Evolutionary conservation across 2,797 vertebrate genomes (phyloP).

Genomic region (Centropyge bicolor): DNA sequence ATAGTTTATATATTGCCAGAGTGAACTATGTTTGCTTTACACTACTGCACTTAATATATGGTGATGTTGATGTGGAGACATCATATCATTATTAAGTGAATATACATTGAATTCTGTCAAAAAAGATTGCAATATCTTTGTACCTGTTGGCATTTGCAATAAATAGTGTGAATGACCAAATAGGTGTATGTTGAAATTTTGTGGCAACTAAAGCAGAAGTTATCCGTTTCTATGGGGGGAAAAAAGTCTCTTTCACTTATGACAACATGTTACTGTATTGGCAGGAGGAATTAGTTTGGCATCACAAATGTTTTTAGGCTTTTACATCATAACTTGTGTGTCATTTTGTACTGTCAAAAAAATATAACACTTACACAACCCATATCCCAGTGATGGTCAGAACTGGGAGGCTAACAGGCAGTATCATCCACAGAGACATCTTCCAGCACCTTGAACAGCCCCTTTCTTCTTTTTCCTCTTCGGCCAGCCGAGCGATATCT

Average conservation of each 20-base stretch:
- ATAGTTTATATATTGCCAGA: neutral
- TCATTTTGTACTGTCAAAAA: neutral
- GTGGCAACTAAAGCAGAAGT: neutral
- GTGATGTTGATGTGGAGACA: neutral
- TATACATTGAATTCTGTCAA: too few species aligned
- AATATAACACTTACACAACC: constrained; percentile 90
- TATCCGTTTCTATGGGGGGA: too few species aligned
- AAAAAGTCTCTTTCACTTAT: neutral
- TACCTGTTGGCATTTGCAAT: neutral
- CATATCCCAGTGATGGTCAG: constrained; percentile 94
- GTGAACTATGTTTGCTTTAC: neutral
- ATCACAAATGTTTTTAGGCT: neutral
- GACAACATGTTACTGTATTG: neutral
- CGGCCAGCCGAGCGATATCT: constrained; percentile 80
- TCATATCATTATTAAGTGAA: neutral
- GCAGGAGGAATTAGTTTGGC: neutral
- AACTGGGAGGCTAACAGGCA: constrained; percentile 90
- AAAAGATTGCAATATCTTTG: neutral
- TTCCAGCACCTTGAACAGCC: constrained; percentile 59
- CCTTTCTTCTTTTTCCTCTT: constrained; percentile 83
- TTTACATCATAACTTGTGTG: neutral
- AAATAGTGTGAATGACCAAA: neutral
- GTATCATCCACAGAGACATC: constrained; percentile 92
- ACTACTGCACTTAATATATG: neutral
- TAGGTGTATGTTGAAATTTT: neutral